phyloP scores from a whole-genome alignment of 1,140 invertebrate species.

The Phenacoccus solenopsis region DNA sequence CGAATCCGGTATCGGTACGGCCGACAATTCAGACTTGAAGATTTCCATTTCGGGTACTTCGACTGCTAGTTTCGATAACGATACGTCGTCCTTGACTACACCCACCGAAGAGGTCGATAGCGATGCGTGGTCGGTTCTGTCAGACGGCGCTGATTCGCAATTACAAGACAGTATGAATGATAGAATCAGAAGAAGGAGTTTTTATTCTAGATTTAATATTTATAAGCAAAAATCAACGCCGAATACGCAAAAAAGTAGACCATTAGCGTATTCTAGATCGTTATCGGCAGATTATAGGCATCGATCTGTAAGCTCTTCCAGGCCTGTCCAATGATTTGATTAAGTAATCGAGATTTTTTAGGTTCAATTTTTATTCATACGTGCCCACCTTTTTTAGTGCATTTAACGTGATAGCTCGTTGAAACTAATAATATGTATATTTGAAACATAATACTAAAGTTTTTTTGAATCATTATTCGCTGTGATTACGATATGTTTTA shows the following conservation, averaged over 20 bases:
- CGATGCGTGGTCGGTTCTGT: neutral
- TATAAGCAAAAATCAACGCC: neutral
- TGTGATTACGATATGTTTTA: too few relatives aligned
- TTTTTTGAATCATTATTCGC: too few relatives aligned
- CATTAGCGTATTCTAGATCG: neutral
- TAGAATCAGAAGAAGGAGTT: neutral
- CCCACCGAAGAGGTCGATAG: neutral
- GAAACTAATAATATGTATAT: too few relatives aligned
- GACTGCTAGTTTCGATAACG: neutral
- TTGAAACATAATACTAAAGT: too few relatives aligned
- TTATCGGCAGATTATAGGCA: neutral
- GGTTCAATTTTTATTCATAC: too few relatives aligned
- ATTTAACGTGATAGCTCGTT: too few relatives aligned
- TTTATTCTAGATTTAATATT: slow-evolving; percentile 1
- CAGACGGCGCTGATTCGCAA: neutral
- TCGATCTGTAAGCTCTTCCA: neutral
- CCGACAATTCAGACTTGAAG: neutral
- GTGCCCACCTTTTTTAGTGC: too few relatives aligned
- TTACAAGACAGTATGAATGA: neutral
- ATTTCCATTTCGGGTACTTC: neutral
- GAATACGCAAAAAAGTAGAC: neutral
- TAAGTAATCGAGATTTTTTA: too few relatives aligned
- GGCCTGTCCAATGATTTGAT: too few relatives aligned
- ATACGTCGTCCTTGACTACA: neutral
- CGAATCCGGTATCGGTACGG: neutral